phyloP scores from a whole-genome alignment of 2,797 vertebrate genomes.

The Limosa lapponica region DNA sequence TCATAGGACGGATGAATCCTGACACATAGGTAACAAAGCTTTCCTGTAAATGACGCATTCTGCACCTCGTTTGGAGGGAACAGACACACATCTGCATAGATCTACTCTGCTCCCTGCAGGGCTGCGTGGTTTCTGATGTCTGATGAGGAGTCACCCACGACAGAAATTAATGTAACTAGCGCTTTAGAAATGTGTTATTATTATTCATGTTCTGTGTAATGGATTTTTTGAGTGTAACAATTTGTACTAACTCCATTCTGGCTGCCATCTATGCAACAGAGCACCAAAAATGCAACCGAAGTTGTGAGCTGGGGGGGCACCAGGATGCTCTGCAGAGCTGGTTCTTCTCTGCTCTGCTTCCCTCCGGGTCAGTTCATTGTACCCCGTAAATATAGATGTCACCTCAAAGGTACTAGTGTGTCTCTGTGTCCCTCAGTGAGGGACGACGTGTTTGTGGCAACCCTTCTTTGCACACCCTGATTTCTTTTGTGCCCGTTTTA shows the following conservation, averaged over 20 bases:
- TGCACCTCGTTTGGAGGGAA: background rate
- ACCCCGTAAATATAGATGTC: background rate
- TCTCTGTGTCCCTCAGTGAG: background rate
- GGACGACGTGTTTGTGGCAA: no score
- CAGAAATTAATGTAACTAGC: background rate
- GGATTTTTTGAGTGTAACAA: background rate
- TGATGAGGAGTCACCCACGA: background rate
- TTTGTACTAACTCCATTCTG: background rate
- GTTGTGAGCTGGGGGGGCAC: fast-evolving
- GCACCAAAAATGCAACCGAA: fast-evolving
- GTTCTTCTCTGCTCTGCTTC: background rate
- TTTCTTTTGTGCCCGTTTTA: background rate
- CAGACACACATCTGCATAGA: background rate
- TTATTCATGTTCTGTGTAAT: background rate
- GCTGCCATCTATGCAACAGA: background rate
- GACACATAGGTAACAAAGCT: background rate
- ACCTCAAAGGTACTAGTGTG: background rate
- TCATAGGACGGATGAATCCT: background rate
- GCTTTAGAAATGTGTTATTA: background rate
- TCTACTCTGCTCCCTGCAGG: background rate
- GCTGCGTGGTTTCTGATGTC: background rate
- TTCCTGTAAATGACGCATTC: background rate
- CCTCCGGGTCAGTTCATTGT: background rate
- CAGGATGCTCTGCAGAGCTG: background rate
- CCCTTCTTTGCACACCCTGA: background rate